A percentile compares a stretch with the other conserved stretches of the same genome.
phyloP scores from a whole-genome alignment of 2,797 vertebrate genomes.

The Sarcophilus harrisii region DNA sequence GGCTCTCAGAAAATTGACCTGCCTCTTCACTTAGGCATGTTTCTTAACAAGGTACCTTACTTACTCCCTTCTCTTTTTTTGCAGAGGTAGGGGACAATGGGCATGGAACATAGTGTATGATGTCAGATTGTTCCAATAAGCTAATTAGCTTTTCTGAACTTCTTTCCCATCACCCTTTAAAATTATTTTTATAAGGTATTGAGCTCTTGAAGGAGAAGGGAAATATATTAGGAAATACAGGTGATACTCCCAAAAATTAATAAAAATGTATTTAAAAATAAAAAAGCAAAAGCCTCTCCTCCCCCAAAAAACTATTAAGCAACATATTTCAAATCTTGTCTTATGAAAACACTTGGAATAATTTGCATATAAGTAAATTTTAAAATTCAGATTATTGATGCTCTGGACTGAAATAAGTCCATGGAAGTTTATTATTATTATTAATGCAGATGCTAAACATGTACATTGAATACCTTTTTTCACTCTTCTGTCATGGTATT shows the following conservation, averaged over 20 bases:
- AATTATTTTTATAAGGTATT: neutral
- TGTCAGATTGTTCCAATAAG: neutral
- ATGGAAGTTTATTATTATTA: constrained; percentile 20
- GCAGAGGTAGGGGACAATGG: neutral
- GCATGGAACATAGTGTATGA: neutral
- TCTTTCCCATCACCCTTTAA: neutral
- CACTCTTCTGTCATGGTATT: constrained; percentile 20
- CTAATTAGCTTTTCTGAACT: neutral
- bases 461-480: neutral
- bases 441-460: neutral
- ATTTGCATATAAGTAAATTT: neutral
- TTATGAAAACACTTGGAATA: neutral
- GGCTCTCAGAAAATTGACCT: too few relatives aligned
- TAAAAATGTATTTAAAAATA: constrained; percentile 29
- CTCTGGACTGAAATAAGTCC: neutral
- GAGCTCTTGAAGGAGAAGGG: neutral
- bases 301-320: constrained; percentile 31
- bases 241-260: neutral
- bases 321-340: neutral
- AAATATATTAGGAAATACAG: neutral
- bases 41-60: too few relatives aligned
- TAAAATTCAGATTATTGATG: constrained; percentile 34
- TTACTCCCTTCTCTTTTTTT: neutral
- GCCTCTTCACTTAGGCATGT: too few relatives aligned
- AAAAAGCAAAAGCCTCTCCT: neutral